phyloP scores from a whole-genome alignment of 2,113 vertebrate species.

The Boulengeromyrus knoepffleri region DNA sequence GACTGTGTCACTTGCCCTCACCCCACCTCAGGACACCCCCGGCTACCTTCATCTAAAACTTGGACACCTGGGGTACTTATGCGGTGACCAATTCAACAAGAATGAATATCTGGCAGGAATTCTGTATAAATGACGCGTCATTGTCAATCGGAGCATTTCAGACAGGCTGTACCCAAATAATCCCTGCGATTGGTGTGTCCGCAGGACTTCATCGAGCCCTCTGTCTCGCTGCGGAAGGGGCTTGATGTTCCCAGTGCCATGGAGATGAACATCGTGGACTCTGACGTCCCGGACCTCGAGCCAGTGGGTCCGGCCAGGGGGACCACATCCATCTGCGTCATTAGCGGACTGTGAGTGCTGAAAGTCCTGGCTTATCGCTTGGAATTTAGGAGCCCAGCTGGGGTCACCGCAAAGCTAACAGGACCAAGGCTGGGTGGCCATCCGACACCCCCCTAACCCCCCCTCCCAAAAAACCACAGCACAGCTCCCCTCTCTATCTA shows the following conservation, averaged over 20 bases:
- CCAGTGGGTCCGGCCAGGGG: neutral
- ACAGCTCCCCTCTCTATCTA: neutral
- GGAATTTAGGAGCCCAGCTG: neutral
- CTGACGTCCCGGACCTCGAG: constrained; percentile 35
- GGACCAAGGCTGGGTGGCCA: neutral
- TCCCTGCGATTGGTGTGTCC: constrained; percentile 10
- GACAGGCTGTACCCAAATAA: neutral
- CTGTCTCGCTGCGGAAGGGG: constrained; percentile 23
- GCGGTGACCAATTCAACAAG: no score
- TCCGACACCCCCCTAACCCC: neutral
- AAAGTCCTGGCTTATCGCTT: neutral
- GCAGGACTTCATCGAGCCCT: constrained; percentile 41
- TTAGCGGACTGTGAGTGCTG: constrained; percentile 39
- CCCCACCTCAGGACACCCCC: neutral
- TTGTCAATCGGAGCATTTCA: neutral
- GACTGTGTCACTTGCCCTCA: neutral
- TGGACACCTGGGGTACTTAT: neutral
- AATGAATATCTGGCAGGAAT: neutral
- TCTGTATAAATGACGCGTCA: neutral
- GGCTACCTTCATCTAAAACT: neutral
- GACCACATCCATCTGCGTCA: constrained; percentile 23
- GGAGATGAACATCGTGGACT: constrained; percentile 24
- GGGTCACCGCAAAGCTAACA: neutral
- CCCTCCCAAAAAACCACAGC: neutral
- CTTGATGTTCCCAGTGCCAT: neutral